A percentile compares a stretch with the other conserved stretches of the same genome.
phyloP scores from a whole-genome alignment of 1,140 invertebrate species.

The Cherax destructor region DNA sequence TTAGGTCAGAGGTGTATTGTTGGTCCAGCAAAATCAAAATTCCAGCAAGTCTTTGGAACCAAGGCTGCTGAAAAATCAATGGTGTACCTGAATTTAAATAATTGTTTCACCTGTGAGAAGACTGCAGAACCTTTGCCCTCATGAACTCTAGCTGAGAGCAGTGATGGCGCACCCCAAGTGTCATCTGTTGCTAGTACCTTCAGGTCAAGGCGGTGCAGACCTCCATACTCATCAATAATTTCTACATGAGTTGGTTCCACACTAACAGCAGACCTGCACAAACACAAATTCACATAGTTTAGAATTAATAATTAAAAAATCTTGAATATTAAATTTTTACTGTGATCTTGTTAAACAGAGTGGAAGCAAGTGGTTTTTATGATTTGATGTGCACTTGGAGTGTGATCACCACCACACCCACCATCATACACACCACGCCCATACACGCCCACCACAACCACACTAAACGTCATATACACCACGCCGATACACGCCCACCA shows the following conservation, averaged over 20 bases:
- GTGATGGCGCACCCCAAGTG: slow-evolving; percentile 88
- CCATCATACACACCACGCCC: background rate
- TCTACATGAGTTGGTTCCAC: slow-evolving; percentile 71
- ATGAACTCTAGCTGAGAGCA: slow-evolving; percentile 83
- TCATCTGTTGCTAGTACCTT: slow-evolving; percentile 87
- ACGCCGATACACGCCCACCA: background rate
- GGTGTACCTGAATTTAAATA: too few species aligned
- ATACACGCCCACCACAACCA: background rate
- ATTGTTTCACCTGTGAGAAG: slow-evolving; percentile 84
- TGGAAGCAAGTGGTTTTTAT: too few species aligned
- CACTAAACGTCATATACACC: too few species aligned
- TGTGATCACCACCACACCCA: background rate
- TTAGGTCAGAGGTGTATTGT: too few species aligned
- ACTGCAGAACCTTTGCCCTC: slow-evolving; percentile 83
- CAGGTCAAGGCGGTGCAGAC: slow-evolving; percentile 83
- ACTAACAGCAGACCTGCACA: slow-evolving; percentile 64
- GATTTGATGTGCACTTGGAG: too few species aligned
- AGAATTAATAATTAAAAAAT: too few species aligned
- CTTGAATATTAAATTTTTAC: too few species aligned
- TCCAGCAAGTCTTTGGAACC: too few species aligned
- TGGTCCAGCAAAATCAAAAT: too few species aligned
- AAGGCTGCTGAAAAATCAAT: too few species aligned
- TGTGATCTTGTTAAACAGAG: too few species aligned
- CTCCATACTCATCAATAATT: slow-evolving; percentile 76
- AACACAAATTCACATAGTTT: too few species aligned